These are phyloP conservation scores for Creontiades dilutus DNA, from an alignment of 2,888 invertebrate species.

Conservation along the genomic window DNA sequence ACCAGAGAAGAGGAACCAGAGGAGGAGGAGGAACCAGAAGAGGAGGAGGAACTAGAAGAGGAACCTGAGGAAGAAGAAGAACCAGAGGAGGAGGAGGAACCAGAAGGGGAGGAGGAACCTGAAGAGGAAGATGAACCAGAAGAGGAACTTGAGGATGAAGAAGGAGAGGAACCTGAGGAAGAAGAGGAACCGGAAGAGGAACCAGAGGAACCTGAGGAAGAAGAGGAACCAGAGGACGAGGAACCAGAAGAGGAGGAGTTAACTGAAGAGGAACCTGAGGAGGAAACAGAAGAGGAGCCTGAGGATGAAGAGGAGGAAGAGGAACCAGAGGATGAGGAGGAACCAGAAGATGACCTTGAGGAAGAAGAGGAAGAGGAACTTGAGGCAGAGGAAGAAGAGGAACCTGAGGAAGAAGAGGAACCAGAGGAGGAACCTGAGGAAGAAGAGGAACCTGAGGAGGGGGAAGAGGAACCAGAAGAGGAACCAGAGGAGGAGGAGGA, in stretches of 20 bases:
- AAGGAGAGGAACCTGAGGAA: too few relatives aligned
- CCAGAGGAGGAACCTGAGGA: not conserved
- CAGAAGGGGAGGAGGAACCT: too few relatives aligned
- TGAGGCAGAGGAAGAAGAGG: not conserved
- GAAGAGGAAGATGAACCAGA: too few relatives aligned
- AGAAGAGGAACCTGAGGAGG: not conserved
- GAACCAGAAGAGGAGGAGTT: not conserved
- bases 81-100: too few relatives aligned
- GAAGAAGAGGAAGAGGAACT: conserved; percentile 38
- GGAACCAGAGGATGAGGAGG: too few relatives aligned
- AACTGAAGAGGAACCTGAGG: not conserved
- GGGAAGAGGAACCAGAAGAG: not conserved
- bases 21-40: conserved; percentile 32
- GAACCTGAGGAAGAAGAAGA: too few relatives aligned
- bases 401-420: conserved; percentile 12
- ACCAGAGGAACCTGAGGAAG: not conserved
- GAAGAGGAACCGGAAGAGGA: not conserved
- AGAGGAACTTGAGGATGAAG: conserved; percentile 37
- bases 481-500: not conserved
- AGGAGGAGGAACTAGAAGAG: conserved; percentile 6
- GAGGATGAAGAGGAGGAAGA: conserved; percentile 43
- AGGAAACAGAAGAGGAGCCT: too few relatives aligned
- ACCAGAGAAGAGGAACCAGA: too few relatives aligned
- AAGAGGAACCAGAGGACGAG: not conserved
- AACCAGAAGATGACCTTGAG: conserved; percentile 5